Conservation (phyloP, 2,113 vertebrate species). For the Colaptes auratus region DNA sequence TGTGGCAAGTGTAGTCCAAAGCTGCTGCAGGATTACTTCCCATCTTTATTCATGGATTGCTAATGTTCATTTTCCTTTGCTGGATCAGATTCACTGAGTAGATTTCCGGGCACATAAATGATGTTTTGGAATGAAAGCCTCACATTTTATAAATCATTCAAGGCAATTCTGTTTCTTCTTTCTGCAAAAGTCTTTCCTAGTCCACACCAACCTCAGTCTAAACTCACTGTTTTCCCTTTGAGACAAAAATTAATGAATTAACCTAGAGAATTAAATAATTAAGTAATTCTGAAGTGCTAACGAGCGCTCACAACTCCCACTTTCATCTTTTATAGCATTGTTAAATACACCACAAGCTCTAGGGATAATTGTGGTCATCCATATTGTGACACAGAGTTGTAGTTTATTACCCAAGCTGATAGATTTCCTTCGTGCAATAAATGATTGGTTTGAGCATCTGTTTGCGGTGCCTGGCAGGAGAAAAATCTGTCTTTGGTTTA, state of each 20-base stretch:
- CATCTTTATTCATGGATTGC: slow-evolving; percentile 19
- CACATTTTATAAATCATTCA: slow-evolving; percentile 24
- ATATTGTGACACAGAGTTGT: neutral
- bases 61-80: slow-evolving; percentile 34
- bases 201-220: neutral
- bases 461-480: neutral
- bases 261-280: neutral
- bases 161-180: neutral
- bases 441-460: neutral
- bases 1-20: neutral
- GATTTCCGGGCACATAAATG: slow-evolving; percentile 20
- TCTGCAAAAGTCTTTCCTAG: neutral
- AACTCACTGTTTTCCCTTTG: neutral
- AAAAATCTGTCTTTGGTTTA: neutral
- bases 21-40: neutral
- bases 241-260: neutral
- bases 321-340: neutral
- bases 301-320: neutral
- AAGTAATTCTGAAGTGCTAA: slow-evolving; percentile 21
- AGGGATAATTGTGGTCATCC: neutral
- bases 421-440: neutral
- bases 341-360: neutral
- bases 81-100: neutral
- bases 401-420: neutral
- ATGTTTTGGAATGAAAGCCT: slow-evolving; percentile 41